Evolutionary conservation across 2,113 vertebrate genomes (phyloP), one percentile per base, ranked within the genome.

Genomic region (Ciconia boyciana): DNA sequence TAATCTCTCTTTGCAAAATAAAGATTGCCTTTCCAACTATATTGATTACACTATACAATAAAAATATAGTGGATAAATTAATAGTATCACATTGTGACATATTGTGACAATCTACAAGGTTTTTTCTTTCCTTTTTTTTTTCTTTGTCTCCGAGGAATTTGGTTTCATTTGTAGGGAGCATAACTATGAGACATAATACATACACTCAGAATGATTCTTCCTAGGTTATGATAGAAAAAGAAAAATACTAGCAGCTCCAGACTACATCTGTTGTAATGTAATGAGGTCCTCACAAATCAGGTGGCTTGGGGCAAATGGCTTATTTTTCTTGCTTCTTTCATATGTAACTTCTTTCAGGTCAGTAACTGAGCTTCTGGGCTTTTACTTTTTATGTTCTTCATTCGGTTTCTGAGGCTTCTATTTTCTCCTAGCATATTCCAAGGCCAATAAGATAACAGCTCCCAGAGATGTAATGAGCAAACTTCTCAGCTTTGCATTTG

Each of bases 321-420:
- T 85, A 72, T 94, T 96, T 93, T 94, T 79, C 66, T 85, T 95
- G 43, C 41, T 90, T 91, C 54, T 96, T 93, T 96, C 91, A 89
- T 74, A 70, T 92, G 64, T 90, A 94, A 74, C 68, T 89, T 90
- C 71, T 90, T 95, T 88, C 79, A 96, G 49, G 62, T 94, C 70
- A 69, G n/a, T 78, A 84, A 71, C 83, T 87, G 65, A 91, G 83
- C 81, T 97, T 94, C 87, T 96, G 41, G 78, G 77, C 61, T 96
- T 95, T 72, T 95, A 87, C 65, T 87, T 95, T 91, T 94, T 79
- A 87, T 85, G 66, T 60, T 41, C 89, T 84, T 81, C 52, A 87
- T 91, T 94, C 28, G 2, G 22, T 79, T 96, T 94, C 86, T 94
- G 69, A 94, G 14, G 11, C 34, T 95, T 91, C 80, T 92, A 65